These are phyloP conservation scores for Pangasius sanitwongsei DNA, from an alignment of 2,797 vertebrate genomes.

Conservation along the genomic window DNA sequence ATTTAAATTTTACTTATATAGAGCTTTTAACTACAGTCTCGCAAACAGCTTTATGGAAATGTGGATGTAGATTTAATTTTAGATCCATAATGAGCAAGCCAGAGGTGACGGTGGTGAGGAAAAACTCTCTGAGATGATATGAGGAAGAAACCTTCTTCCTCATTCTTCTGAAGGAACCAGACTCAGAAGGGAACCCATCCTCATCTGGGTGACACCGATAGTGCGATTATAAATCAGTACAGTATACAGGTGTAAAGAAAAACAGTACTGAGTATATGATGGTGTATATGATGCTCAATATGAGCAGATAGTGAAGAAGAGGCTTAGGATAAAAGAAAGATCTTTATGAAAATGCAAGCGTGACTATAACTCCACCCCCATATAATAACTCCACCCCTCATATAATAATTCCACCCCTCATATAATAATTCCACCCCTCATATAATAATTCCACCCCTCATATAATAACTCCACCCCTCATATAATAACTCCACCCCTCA, in stretches of 20 bases:
- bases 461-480: too few relatives aligned
- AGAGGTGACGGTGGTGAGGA: not conserved
- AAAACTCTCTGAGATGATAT: not conserved
- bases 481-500: too few relatives aligned
- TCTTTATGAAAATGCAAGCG: too few relatives aligned
- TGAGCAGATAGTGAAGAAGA: too few relatives aligned
- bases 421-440: too few relatives aligned
- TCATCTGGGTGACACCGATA: not conserved
- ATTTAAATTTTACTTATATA: not conserved
- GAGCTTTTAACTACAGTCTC: too few relatives aligned
- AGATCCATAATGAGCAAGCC: not conserved
- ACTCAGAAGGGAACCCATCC: not conserved
- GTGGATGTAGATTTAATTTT: not conserved
- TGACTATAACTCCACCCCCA: too few relatives aligned
- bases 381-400: too few relatives aligned
- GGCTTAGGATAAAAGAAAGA: too few relatives aligned
- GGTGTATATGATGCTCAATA: not conserved
- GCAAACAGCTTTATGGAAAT: not conserved
- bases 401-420: too few relatives aligned
- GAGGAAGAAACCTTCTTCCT: not conserved
- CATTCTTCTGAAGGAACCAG: not conserved
- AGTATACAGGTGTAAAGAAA: not conserved
- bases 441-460: too few relatives aligned
- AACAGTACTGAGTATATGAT: not conserved
- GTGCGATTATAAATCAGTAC: not conserved